Evolutionary conservation across 2,113 vertebrate genomes (phyloP).

Genomic region (Phodopus roborovskii): DNA sequence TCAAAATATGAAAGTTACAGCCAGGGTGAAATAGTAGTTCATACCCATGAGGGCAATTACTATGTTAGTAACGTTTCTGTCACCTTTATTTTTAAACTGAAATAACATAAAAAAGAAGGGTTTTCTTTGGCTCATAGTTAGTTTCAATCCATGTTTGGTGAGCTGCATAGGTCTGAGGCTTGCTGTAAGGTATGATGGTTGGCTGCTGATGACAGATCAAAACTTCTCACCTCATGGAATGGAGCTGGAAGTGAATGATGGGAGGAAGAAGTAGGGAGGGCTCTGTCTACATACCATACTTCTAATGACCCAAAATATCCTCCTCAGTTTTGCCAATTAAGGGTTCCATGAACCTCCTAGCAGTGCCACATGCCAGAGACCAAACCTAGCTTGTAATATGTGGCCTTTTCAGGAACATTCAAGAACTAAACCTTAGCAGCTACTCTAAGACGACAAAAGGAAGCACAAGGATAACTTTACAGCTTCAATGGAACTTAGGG

Average conservation of each 20-base stretch:
- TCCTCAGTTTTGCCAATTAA: background rate
- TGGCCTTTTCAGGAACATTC: background rate
- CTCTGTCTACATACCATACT: background rate
- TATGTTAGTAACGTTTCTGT: background rate
- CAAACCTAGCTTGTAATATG: background rate
- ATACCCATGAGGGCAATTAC: no score
- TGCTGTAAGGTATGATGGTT: background rate
- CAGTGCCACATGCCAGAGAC: no score
- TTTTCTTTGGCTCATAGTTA: background rate
- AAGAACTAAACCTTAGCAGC: background rate
- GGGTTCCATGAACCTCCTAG: background rate
- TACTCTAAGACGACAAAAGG: background rate
- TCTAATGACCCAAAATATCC: background rate
- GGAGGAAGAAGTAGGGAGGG: background rate
- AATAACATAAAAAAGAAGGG: background rate
- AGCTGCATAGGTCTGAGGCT: background rate
- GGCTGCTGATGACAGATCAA: background rate
- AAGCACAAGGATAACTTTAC: background rate
- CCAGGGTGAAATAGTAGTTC: background rate
- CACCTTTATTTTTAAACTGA: background rate
- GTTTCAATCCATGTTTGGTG: background rate
- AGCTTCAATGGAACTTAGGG: background rate
- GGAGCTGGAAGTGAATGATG: background rate
- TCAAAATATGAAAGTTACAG: background rate
- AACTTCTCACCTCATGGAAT: no score